Base-by-base conservation (phyloP, 2,113 vertebrate species). In the Marcusenius ussheri region DNA sequence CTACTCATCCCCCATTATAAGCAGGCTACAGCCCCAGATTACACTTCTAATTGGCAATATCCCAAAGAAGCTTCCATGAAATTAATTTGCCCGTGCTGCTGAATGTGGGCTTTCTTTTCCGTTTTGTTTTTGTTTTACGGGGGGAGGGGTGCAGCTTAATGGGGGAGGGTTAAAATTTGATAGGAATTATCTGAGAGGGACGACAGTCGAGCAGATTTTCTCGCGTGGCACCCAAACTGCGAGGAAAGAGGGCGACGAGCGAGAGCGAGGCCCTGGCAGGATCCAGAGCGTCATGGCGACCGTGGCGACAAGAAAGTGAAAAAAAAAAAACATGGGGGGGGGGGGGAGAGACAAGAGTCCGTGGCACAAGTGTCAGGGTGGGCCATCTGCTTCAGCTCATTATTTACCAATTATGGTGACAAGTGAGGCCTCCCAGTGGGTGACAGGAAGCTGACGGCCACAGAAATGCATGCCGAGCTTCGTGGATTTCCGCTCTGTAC, bases 31-130 rank as follows among this genome's bases (percentile, higher is more conserved):
- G 83, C 74, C 90, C 77, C 70, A 90, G 80, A 92, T 91, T 90
- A 93, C 92, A 90, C 74, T 91, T 58, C 89, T 93, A 92, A 95
- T 94, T 94, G 91, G 89, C 92, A 93, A 94, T 94, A 93, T 94
- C 88, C 91, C 92, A 91, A 93, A 92, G 92, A 94, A 95, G 91
- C 53, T 89, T 93, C 92, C 94, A 94, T 95, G 93, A 94, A 94
- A 95, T 95, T 93, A 93, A 93, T 94, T 91, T 94, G 90, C 92
- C 89, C 90, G 88, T 83, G 66, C 87, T 89, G 90, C 86, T 70
- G 89, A 93, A 89, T 92, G 88, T 90, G 89, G 91, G 92, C 45
- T 86, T 86, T 86, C 45, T 85, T 85, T 13, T 49, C 24, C 3
- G 1, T 83, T 47, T 84, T 45, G n/a, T 70, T 84, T 84, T 86